These are phyloP conservation scores for Panzeria rudis DNA, from an alignment of 2,888 invertebrate genomes.

Conservation along the genomic window DNA sequence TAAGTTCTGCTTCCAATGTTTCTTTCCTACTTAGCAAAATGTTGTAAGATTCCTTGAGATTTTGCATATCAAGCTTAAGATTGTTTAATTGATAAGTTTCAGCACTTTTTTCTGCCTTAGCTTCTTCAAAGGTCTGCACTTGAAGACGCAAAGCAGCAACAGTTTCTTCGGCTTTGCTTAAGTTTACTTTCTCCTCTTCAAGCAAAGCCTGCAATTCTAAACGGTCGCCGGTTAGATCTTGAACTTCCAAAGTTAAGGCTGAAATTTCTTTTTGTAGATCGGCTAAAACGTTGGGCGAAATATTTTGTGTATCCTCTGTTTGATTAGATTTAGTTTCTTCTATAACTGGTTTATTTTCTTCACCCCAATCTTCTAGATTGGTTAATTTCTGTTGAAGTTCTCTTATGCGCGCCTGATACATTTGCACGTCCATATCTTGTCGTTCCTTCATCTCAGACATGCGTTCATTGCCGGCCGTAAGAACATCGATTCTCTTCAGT, in stretches of 20 bases:
- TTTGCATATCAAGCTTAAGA: constrained; percentile 76
- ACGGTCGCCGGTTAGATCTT: constrained; percentile 86
- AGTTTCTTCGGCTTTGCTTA: constrained; percentile 78
- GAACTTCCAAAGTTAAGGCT: constrained; percentile 85
- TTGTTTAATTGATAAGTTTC: constrained; percentile 77
- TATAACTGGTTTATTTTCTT: constrained; percentile 18
- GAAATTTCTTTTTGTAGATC: constrained; percentile 81
- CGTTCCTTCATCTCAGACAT: constrained; percentile 92
- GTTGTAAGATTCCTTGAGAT: constrained; percentile 76
- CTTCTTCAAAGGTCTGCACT: constrained; percentile 71
- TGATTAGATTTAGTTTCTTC: not conserved
- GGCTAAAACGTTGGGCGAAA: not conserved
- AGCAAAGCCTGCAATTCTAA: constrained; percentile 86
- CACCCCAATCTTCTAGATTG: constrained; percentile 84
- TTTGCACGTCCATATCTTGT: constrained; percentile 90
- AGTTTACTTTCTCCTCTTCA: constrained; percentile 84
- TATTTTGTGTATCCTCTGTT: not conserved
- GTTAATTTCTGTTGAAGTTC: constrained; percentile 88
- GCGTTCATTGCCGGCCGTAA: constrained; percentile 90
- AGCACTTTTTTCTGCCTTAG: constrained; percentile 74
- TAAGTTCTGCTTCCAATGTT: constrained; percentile 65
- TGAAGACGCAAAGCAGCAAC: constrained; percentile 77
- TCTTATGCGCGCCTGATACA: constrained; percentile 89
- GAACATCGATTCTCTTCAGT: constrained; percentile 88
- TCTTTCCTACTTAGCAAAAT: constrained; percentile 70